Conservation (phyloP, 1,140 invertebrate species). For the Piezodorus guildinii region DNA sequence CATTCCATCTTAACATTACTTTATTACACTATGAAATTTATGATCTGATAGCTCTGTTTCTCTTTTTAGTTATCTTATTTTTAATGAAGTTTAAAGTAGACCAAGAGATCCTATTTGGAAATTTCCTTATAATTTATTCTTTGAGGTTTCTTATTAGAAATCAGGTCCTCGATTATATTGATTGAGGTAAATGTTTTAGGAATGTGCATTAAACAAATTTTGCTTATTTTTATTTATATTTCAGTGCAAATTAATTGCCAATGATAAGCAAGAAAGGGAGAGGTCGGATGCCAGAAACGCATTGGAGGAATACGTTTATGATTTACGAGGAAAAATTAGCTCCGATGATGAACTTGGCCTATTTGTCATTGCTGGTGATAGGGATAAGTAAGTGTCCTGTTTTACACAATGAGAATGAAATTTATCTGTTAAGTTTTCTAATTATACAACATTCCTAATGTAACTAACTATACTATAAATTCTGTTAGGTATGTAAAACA, state of each 20-base stretch:
- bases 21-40: no score
- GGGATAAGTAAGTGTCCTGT: slow-evolving; percentile 13
- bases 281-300: slow-evolving; percentile 89
- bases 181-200: background rate
- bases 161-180: no score
- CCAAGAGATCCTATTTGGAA: no score
- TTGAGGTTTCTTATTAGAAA: background rate
- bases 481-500: slow-evolving; percentile 16
- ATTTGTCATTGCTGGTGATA: slow-evolving; percentile 58
- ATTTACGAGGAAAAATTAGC: slow-evolving; percentile 71
- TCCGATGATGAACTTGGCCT: slow-evolving; percentile 51
- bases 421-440: background rate
- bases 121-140: no score
- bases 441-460: background rate
- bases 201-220: background rate
- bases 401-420: background rate
- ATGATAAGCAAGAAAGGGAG: slow-evolving; percentile 87
- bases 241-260: slow-evolving; percentile 73
- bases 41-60: no score
- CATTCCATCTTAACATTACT: no score
- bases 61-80: no score
- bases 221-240: slow-evolving; percentile 26
- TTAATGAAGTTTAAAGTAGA: no score
- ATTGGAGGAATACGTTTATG: slow-evolving; percentile 97
- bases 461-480: background rate